Evolutionary conservation across 2,113 vertebrate species (phyloP).

Genomic region (Tringa solitaria): DNA sequence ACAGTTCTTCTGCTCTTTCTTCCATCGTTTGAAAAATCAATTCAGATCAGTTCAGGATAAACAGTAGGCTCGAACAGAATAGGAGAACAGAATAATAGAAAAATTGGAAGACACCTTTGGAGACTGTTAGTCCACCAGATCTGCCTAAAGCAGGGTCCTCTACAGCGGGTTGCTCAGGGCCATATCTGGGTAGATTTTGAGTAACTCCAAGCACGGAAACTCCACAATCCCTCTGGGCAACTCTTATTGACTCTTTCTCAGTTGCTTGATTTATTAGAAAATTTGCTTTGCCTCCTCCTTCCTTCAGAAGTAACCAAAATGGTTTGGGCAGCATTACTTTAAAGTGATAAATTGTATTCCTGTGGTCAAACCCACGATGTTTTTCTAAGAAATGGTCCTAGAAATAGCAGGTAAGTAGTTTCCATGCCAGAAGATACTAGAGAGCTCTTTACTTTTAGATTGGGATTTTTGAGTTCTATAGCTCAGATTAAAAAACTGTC

Average conservation of each 20-base stretch:
- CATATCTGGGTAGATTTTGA: not conserved
- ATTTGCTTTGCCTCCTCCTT: not conserved
- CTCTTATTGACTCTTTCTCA: not conserved
- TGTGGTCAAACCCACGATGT: not conserved
- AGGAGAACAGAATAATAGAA: not conserved
- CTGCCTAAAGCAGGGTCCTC: not conserved
- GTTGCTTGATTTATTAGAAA: not conserved
- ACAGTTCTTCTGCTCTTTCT: not conserved
- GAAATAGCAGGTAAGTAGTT: not conserved
- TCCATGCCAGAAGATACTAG: not conserved
- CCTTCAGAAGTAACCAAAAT: not conserved
- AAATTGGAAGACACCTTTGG: not conserved
- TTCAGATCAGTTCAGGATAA: not conserved
- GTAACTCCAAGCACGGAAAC: not conserved
- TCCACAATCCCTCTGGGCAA: not conserved
- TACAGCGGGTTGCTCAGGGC: not conserved
- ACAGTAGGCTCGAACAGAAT: not conserved
- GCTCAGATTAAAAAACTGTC: fast-evolving
- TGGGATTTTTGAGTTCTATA: not conserved
- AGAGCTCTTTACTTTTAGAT: not conserved
- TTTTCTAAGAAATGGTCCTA: not conserved
- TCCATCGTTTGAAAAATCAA: not conserved
- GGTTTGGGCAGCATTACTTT: not conserved
- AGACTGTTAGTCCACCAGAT: not conserved
- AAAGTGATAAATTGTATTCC: not conserved